Base-by-base conservation (phyloP, 1,140 invertebrate species). In the Stenopsyche tienmushanensis region DNA sequence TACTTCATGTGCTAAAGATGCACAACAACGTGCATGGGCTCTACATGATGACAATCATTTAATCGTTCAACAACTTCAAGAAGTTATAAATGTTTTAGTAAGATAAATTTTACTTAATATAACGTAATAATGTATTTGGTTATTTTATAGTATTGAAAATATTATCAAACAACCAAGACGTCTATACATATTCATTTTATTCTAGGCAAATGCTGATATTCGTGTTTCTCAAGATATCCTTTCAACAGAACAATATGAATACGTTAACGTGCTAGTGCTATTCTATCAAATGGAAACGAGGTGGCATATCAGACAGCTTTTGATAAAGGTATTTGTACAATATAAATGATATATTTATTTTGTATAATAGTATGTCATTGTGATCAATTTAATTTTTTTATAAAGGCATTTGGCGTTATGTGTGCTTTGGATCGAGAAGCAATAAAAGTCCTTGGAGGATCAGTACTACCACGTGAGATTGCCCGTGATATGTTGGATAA, bases 221-320 rank as follows among this genome's bases (percentile, higher is more conserved):
- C 89, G 86, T 74, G 90, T 93, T 53, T 90, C 88, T 24, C 86
- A 86, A 71, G 86, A 90, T 74, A 86, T 92, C 45, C 83, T 94
- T 70, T 87, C 86, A 66, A 84, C 85, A 68, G 88, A 92, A 76
- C 84, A 88, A 23, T 93, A 92, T 72, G 84, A 85, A 58, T 87
- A 88, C 67, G 87, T 93, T 8, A 86, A 84, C 29, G 88, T 88
- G 67, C 77, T 96, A 44, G 88, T 93, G 52, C 87, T 93, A 69
- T 96, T 93, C 82, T 96, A 95, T 78, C 92, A 95, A 80, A 94
- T 95, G 93, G 93, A 96, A 78, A 86, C 90, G 1, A 82, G 92
- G 70, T 90, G 90, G 87, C 87, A 87, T 0, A 88, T 96, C 66
- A 84, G 93, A 65, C 84, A 91, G 65, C 78, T 91, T 0, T 80